Conservation (phyloP, 2,888 invertebrate genomes). For the Pedicia rivosa region DNA sequence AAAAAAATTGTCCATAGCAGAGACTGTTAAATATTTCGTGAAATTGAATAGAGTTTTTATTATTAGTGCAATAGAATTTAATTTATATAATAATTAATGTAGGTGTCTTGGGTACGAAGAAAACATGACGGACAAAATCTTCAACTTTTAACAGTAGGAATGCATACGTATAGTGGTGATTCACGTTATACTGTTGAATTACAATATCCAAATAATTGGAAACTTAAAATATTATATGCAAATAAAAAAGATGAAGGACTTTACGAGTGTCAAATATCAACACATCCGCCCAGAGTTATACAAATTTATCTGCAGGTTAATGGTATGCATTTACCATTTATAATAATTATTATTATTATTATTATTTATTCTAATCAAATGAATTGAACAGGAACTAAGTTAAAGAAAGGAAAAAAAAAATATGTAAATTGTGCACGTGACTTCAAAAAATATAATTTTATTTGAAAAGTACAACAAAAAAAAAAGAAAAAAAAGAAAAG, state of each 20-base stretch:
- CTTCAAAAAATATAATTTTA: too few species aligned
- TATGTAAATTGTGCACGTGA: too few species aligned
- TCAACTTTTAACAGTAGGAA: conserved; percentile 47
- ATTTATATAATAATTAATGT: conserved; percentile 12
- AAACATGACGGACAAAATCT: conserved; percentile 42
- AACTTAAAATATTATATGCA: conserved; percentile 35
- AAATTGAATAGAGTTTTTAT: too few species aligned
- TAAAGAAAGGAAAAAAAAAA: too few species aligned
- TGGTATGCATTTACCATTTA: too few species aligned
- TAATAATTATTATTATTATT: too few species aligned
- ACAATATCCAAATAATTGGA: conserved; percentile 40
- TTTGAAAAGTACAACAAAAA: too few species aligned
- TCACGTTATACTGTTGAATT: conserved; percentile 38
- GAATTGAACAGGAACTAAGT: too few species aligned
- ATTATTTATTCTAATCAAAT: too few species aligned
- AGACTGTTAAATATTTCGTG: too few species aligned
- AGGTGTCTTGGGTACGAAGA: conserved; percentile 55
- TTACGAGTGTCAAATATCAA: conserved; percentile 38
- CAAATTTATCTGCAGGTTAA: conserved; percentile 34
- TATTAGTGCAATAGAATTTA: not conserved
- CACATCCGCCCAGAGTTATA: conserved; percentile 36
- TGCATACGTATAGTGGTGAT: conserved; percentile 50
- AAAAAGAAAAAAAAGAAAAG: too few species aligned
- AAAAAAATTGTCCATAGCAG: too few species aligned
- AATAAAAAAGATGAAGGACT: conserved; percentile 35